A percentile compares a stretch with the other conserved stretches of the same genome.
phyloP scores from a whole-genome alignment of 2,888 invertebrate genomes.

The Rotaria magnacalcarata region DNA sequence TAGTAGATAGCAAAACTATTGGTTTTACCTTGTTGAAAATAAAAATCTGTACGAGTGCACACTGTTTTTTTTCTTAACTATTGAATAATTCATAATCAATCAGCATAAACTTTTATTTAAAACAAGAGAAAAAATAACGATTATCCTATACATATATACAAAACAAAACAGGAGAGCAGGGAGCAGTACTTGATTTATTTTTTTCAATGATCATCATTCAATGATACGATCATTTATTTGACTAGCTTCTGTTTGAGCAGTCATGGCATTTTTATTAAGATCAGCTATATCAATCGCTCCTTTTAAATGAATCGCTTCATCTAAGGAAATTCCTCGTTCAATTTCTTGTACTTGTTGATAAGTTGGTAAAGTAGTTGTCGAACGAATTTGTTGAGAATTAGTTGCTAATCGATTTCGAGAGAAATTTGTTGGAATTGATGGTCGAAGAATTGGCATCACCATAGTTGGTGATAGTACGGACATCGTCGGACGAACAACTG shows the following conservation, averaged over 20 bases:
- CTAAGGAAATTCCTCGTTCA: conserved; percentile 4
- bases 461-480: background rate
- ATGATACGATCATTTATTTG: background rate
- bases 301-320: background rate
- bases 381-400: background rate
- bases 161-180: background rate
- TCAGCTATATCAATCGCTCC: background rate
- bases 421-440: background rate
- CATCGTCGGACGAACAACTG: background rate
- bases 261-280: background rate
- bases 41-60: no score
- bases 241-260: background rate
- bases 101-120: no score
- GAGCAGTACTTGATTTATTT: background rate
- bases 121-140: no score
- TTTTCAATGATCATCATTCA: background rate
- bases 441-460: background rate
- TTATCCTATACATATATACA: no score
- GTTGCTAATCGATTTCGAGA: background rate
- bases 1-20: no score
- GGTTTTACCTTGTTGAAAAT: no score
- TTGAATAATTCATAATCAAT: no score
- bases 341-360: conserved; percentile 22
- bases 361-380: background rate
- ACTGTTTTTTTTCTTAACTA: no score